Evolutionary conservation across 2,888 invertebrate genomes (phyloP), one percentile per base, ranked within the genome.

Genomic region (Brachyptera putata): DNA sequence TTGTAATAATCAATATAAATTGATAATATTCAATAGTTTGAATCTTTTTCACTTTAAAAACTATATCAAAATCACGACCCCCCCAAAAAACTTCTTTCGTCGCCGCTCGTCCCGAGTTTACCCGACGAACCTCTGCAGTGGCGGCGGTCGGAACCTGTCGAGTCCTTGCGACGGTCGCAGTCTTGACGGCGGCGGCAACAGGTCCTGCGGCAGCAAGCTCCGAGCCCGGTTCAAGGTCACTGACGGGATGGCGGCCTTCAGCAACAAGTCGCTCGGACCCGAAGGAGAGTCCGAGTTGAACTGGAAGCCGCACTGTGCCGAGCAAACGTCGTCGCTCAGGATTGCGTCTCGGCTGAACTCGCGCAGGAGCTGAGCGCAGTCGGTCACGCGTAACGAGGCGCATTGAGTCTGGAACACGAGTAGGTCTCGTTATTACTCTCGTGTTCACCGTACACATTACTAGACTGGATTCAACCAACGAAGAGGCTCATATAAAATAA

Each of bases 261-360:
- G 58, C 3, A 55, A 43, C 21, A 61, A 24, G 49, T 24, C 37
- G 30, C 53, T 21, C 26, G 26, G 57, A 1, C 16, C 56, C 34
- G 53, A 48, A 34, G 1, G 46, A 11, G 39, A 22, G 50, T 30
- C 26, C 34, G 37, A 9, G 60, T 39, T 46, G 26, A 86, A 75
- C 13, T 86, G 79, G 69, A 87, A 87, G 41, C 91, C 90, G 73
- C 95, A 95, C 75, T 95, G 94, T 2, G 92, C 90, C 16, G 90
- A 86, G 76, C 95, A 95, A 13, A 94, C 91, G 72, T 91, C 91
- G 71, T 95, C 95, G 1, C 87, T 81, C 21, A 89, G 74, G 41
- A 94, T 87, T 0, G 88, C 87, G 26, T 92, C 91, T 58, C 87
- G 83, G 57, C 90, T 86, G 81, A 91, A 91, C 74, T 92, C 91